Conservation (phyloP, 2,797 vertebrate genomes). For the Trachurus trachurus region DNA sequence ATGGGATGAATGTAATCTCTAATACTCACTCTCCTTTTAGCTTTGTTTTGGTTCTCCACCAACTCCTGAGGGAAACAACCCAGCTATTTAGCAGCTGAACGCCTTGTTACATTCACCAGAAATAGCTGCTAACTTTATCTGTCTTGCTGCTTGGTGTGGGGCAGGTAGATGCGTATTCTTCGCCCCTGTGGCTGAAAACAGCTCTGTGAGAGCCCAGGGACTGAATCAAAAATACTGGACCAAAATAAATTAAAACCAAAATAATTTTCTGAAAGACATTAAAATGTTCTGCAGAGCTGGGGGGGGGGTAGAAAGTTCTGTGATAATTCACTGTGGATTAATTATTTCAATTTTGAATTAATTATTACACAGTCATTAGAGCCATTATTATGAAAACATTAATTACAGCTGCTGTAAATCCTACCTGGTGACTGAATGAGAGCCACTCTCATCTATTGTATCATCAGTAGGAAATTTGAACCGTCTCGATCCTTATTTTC, state of each 20-base stretch:
- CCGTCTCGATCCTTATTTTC: neutral
- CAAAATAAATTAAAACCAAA: neutral
- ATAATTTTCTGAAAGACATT: neutral
- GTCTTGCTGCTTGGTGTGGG: neutral
- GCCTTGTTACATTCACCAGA: neutral
- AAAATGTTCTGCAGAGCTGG: neutral
- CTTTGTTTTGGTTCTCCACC: conserved; percentile 16
- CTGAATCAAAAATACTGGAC: neutral
- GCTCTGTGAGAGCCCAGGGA: neutral
- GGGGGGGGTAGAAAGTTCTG: neutral
- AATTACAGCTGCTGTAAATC: neutral
- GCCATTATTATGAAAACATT: conserved; percentile 14
- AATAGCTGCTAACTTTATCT: neutral
- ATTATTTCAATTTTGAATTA: conserved; percentile 12
- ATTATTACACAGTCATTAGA: conserved; percentile 2
- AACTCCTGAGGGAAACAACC: neutral
- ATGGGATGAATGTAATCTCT: neutral
- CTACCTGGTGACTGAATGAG: neutral
- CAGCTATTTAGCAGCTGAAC: neutral
- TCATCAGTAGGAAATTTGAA: neutral
- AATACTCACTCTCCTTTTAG: neutral
- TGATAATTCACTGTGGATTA: neutral
- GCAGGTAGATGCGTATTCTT: neutral
- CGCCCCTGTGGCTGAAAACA: neutral
- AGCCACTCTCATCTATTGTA: neutral